A percentile compares a stretch with the other conserved stretches of the same genome.
Conservation (phyloP, 2,888 invertebrate genomes). For the Chloroclysta siterata region DNA sequence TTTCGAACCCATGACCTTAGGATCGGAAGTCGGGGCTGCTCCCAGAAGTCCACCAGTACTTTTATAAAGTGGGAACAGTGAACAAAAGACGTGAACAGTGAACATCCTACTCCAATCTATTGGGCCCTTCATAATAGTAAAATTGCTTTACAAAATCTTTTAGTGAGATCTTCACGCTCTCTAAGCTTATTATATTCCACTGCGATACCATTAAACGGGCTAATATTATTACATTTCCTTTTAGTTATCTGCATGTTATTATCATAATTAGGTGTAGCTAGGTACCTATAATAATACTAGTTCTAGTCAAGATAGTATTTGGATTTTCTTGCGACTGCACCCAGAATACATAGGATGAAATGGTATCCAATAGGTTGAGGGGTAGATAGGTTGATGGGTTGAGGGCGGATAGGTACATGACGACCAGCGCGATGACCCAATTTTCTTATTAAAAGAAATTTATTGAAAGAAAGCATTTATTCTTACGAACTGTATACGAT, state of each 20-base stretch:
- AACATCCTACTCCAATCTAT: conserved; percentile 15
- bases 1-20: too few species aligned
- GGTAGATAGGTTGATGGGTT: too few species aligned
- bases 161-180: conserved; percentile 80
- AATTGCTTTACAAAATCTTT: conserved; percentile 81
- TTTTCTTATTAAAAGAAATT: too few species aligned
- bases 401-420: too few species aligned
- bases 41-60: too few species aligned
- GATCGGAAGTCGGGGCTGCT: too few species aligned
- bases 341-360: too few species aligned
- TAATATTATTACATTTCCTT: conserved; percentile 72
- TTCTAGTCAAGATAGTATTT: conserved; percentile 24
- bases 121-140: conserved; percentile 63
- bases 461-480: too few species aligned
- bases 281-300: too few species aligned
- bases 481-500: too few species aligned
- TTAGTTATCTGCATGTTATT: conserved; percentile 28
- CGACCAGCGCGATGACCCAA: too few species aligned
- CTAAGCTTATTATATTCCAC: conserved; percentile 80
- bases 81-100: neutral
- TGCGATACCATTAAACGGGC: conserved; percentile 76
- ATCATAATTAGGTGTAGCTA: conserved; percentile 34
- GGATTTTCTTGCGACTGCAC: conserved; percentile 9
- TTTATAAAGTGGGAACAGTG: neutral
- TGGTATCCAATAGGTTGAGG: too few species aligned